Evolutionary conservation across 2,888 invertebrate genomes (phyloP), one percentile per base, ranked within the genome.

Genomic region (Rhagophthalmus giganteus): DNA sequence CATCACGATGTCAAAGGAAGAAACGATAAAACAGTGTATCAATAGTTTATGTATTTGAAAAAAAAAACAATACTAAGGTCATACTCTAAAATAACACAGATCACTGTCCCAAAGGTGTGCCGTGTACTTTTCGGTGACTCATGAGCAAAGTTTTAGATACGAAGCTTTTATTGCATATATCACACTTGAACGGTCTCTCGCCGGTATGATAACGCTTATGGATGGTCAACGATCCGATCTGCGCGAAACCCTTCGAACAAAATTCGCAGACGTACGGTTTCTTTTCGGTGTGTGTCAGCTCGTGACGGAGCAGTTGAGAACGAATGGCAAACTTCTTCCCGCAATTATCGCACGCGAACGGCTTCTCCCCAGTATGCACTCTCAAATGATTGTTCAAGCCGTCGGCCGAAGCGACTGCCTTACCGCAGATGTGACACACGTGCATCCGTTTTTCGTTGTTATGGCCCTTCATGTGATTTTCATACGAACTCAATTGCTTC

Each of bases 171-270:
- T 78, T 77, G 71, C 81, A 81, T 66, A 77, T 75, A 55, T 78
- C 72, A 67, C 81, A 81, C 42, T 78, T 77, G 70, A 80, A 78
- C 34, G 81, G 81, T 69, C 80, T 80, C 71, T 81, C 80, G 0
- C 81, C 81, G 1, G 79, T 79, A 70, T 81, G 81, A 46, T 79
- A 79, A 41, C 81, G 76, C 71, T 79, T 79, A 73, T 81, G 81
- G 37, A 80, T 67, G 20, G 78, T 79, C 57, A 82, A 70, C 70
- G 80, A 79, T 68, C 79, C 78, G 60, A 79, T 79, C 69, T 80
- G 80, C 16, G 78, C 79, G 69, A 80, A 80, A 0, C 78, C 78
- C 61, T 80, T 80, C 35, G 78, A 59, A 38, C 65, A 64, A 25
- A 59, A 47, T 4, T 60, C 30, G 39, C 64, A 64, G 1, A 38